phyloP scores from a whole-genome alignment of 2,888 invertebrate species.

The Macrosoma leucophasiata region DNA sequence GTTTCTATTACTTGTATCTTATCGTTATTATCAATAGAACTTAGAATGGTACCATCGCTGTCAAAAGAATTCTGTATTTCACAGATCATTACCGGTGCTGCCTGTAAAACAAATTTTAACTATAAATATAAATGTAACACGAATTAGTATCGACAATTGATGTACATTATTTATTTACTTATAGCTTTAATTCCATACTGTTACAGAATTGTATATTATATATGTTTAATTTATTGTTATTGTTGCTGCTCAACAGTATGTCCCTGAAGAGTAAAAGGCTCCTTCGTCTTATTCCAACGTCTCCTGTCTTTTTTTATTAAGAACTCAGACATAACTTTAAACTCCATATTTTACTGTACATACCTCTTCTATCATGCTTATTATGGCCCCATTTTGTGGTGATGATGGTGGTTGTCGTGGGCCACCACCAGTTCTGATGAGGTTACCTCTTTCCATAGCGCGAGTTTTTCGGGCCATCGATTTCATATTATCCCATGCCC shows the following conservation, averaged over 20 bases:
- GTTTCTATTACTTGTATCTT: not conserved
- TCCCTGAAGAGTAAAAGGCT: no score
- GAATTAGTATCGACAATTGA: not conserved
- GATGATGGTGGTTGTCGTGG: not conserved
- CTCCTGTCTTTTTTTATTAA: no score
- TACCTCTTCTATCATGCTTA: constrained; percentile 1
- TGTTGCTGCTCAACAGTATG: no score
- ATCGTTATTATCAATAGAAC: not conserved
- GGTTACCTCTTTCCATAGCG: not conserved
- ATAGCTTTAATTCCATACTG: no score
- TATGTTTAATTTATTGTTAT: no score
- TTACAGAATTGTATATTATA: no score
- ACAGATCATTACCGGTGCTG: not conserved
- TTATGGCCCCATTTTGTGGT: not conserved
- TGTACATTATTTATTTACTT: no score
- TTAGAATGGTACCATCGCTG: not conserved
- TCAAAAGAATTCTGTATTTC: not conserved
- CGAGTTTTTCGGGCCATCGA: constrained; percentile 1
- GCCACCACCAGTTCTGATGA: not conserved
- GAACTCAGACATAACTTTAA: no score
- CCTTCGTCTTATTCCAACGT: no score
- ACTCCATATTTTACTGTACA: not conserved
- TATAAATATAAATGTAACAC: not conserved
- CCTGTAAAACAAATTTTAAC: not conserved
- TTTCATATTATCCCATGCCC: constrained; percentile 7